These are phyloP conservation scores for Polymixis lichenea DNA, from an alignment of 2,888 invertebrate species.

Conservation along the genomic window DNA sequence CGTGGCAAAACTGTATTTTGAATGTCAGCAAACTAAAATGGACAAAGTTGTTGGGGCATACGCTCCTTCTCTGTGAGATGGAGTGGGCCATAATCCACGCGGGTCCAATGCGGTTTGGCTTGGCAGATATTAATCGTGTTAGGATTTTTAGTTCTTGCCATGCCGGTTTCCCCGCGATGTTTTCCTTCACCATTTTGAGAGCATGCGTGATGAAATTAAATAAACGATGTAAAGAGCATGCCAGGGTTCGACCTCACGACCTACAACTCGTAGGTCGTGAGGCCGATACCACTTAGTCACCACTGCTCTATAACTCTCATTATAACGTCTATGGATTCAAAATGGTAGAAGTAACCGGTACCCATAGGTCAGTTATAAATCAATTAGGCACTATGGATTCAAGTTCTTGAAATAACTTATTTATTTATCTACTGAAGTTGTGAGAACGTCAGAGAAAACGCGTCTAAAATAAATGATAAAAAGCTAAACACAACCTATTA, in stretches of 20 bases:
- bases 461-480: slow-evolving; percentile 19
- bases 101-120: not conserved
- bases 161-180: no score
- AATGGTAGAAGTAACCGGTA: not conserved
- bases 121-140: not conserved
- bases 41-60: no score
- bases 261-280: no score
- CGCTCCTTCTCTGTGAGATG: no score
- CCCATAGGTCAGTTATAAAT: not conserved
- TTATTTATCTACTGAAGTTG: not conserved
- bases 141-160: not conserved
- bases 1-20: not conserved
- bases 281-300: no score
- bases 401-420: not conserved
- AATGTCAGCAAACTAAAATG: not conserved
- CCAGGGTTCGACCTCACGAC: no score
- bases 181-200: no score
- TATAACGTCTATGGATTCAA: not conserved
- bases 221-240: no score
- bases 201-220: no score
- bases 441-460: not conserved
- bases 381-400: not conserved
- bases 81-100: not conserved
- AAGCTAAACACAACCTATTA: slow-evolving; percentile 20
- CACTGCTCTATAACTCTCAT: no score